Evolutionary conservation across 2,113 vertebrate species (phyloP), one percentile per base, ranked within the genome.

Genomic region (Herpailurus yagouaroundi): DNA sequence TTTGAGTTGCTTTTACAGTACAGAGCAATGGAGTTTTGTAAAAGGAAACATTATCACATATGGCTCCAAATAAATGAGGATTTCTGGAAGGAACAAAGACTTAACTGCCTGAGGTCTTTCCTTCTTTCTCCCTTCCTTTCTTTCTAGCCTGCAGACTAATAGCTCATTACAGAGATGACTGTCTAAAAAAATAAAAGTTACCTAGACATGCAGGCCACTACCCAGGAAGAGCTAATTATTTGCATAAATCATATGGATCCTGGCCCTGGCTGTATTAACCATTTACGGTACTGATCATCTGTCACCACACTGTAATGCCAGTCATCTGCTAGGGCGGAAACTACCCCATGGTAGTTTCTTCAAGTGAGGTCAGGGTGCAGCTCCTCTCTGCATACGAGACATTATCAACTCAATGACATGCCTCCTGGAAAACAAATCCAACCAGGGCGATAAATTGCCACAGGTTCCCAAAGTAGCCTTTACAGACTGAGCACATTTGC

Each of bases 131-230:
- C 19, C 31, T 88, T 93, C 86, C 97, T 91, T 96, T 96, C 92
- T 97, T 97, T 96, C 92, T 86, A 94, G 77, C 57, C 89, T 97
- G 85, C 82, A 98, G 96, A 97, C 97, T 96, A 98, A 97, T 97
- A 98, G 96, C 97, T 98, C 97, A 97, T 98, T 98, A 97, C 2
- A 3, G 94, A 98, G 93, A 98, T 89, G 96, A 97, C 97, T 97
- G 97, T 96, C 91, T 96, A 55, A 94, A 98, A 97, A 98, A 96
- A 97, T 97, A 96, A 97, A 97, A 97, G 97, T 97, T 98, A 97
- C 91, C 91, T 97, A 89, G 95, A 98, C 94, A 95, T 38, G 84
- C 84, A 96, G 97, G 94, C 93, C 95, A 91, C 95, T 97, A 73
- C 96, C 97, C 86, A 81, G 96, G 87, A 98, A 85, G 36, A 97